Evolutionary conservation across 2,888 invertebrate genomes (phyloP).

Genomic region (Hyppa rectilinea): DNA sequence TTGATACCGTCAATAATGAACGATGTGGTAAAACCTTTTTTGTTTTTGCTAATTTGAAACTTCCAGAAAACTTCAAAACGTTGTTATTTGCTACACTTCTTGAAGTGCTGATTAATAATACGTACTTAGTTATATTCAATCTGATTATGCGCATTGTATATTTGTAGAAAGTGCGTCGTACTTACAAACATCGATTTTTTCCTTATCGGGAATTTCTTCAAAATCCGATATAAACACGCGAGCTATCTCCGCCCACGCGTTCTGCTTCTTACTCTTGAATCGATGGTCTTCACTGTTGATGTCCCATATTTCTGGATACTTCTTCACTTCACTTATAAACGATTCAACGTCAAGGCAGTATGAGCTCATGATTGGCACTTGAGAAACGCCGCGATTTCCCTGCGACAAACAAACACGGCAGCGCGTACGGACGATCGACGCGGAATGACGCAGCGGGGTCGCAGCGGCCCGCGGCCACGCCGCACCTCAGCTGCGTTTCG

Average conservation of each 20-base stretch:
- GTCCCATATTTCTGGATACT: slow-evolving; percentile 81
- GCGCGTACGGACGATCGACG: slow-evolving; percentile 71
- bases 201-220: slow-evolving; percentile 74
- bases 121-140: slow-evolving; percentile 19
- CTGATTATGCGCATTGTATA: slow-evolving; percentile 34
- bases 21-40: neutral
- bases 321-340: slow-evolving; percentile 83
- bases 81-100: slow-evolving; percentile 31
- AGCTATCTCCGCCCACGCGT: slow-evolving; percentile 81
- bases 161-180: slow-evolving; percentile 57
- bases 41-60: neutral
- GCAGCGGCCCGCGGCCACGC: slow-evolving; percentile 73
- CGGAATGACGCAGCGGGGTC: slow-evolving; percentile 79
- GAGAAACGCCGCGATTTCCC: slow-evolving; percentile 65
- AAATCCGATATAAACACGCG: slow-evolving; percentile 78
- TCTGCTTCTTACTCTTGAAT: slow-evolving; percentile 72
- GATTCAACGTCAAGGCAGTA: slow-evolving; percentile 78
- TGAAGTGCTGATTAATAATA: slow-evolving; percentile 39
- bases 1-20: neutral
- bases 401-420: slow-evolving; percentile 68
- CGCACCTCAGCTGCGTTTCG: slow-evolving; percentile 64
- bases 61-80: neutral
- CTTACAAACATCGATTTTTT: slow-evolving; percentile 82
- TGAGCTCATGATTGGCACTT: slow-evolving; percentile 66
- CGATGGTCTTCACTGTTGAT: slow-evolving; percentile 74